Conservation (phyloP, 1,140 invertebrate species). For the Brachionus plicatilis region DNA sequence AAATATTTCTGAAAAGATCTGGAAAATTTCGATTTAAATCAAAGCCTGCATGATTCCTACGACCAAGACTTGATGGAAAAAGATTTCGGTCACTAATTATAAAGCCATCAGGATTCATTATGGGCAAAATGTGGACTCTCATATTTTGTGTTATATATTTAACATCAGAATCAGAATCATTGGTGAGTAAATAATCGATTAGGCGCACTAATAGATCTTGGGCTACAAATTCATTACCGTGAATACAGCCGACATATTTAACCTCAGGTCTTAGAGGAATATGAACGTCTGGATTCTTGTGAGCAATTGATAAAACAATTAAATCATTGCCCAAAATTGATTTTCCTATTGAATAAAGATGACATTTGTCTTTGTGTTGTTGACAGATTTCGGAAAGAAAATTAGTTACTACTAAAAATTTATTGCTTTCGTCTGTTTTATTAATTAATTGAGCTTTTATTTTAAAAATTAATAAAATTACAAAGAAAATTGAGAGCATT, state of each 20-base stretch:
- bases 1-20: conserved; percentile 58
- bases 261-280: conserved; percentile 63
- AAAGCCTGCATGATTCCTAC: conserved; percentile 72
- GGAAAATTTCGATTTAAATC: conserved; percentile 97
- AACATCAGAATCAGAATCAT: conserved; percentile 60
- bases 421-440: background rate
- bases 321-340: conserved; percentile 63
- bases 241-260: conserved; percentile 84
- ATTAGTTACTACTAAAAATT: background rate
- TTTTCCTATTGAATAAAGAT: conserved; percentile 77
- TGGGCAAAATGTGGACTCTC: conserved; percentile 75
- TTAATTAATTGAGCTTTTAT: background rate
- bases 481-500: background rate
- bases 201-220: conserved; percentile 72
- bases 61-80: conserved; percentile 64
- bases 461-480: background rate
- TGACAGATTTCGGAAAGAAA: background rate
- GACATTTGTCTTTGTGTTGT: conserved; percentile 63
- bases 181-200: conserved; percentile 68
- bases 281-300: background rate
- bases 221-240: conserved; percentile 79
- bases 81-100: background rate
- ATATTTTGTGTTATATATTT: conserved; percentile 64
- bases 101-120: conserved; percentile 73
- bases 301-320: background rate